A percentile compares a stretch with the other conserved stretches of the same genome.
Evolutionary conservation across 2,888 invertebrate species (phyloP).

Genomic region (Lagria hirta): DNA sequence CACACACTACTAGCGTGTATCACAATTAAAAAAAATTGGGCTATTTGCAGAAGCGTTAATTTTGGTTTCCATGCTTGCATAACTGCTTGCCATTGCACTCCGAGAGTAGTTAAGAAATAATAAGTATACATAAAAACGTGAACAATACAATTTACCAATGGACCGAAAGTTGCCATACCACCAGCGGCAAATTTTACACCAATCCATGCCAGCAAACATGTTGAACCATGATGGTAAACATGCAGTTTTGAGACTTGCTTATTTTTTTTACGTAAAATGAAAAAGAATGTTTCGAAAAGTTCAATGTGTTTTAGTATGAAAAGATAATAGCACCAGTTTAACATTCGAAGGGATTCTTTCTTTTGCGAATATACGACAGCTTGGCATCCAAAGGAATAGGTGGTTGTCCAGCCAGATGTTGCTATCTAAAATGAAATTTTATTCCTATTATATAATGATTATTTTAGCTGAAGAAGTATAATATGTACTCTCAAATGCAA

Average conservation of each 20-base stretch:
- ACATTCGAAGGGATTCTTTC: constrained; percentile 61
- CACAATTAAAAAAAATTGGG: constrained; percentile 69
- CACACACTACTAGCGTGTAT: constrained; percentile 59
- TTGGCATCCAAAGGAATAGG: constrained; percentile 66
- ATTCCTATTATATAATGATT: too few species aligned
- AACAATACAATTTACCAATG: constrained; percentile 66
- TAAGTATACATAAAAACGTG: constrained; percentile 79
- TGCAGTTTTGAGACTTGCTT: constrained; percentile 72
- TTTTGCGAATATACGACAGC: constrained; percentile 70
- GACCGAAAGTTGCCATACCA: constrained; percentile 65
- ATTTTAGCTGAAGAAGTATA: too few species aligned
- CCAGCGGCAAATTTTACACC: constrained; percentile 67
- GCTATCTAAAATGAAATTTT: constrained; percentile 55
- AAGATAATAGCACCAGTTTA: constrained; percentile 60
- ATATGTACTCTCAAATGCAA: background rate
- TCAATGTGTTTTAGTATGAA: constrained; percentile 67
- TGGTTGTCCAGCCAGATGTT: constrained; percentile 67
- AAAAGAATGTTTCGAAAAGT: constrained; percentile 70
- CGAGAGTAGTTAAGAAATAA: constrained; percentile 67
- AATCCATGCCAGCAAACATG: constrained; percentile 63
- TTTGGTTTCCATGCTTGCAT: constrained; percentile 63
- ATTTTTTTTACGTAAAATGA: constrained; percentile 70
- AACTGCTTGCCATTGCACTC: constrained; percentile 58
- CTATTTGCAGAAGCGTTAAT: constrained; percentile 66
- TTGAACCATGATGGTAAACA: constrained; percentile 70